Base-by-base conservation (phyloP, 2,888 invertebrate species). In the Gari tellinella region DNA sequence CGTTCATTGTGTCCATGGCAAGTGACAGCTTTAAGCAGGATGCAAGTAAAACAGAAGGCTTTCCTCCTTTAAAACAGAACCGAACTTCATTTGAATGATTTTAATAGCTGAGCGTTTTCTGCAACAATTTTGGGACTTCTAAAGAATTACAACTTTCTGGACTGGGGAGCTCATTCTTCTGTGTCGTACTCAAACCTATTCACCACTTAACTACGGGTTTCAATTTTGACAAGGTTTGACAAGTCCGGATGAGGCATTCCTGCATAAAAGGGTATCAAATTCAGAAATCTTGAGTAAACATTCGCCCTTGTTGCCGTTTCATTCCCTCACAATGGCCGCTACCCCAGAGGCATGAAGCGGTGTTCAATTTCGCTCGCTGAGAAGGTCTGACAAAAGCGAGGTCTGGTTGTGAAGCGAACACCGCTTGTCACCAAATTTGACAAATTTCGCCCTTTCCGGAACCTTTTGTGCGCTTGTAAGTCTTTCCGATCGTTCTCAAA, bases 201-300 rank as follows among this genome's bases (percentile, higher is more conserved):
- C 26, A 15, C 21, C 31, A n/a, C 37, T 25, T n/a, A 26, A 43
- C 26, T 12, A 21, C 57, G 49, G 51, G 23, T 69, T 63, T 69
- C 63, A 55, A 63, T 63, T 69, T 69, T 69, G 69, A 69, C 69
- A 69, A 56, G 69, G 69, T 63, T 63, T 69, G 69, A 69, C 69
- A 69, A 63, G 58, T 52, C 23, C 23, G 17, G 45, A 40, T 53
- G 52, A 53, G 52, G 63, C 52, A 69, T 58, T 58, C 40, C 46
- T 43, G 8, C 15, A 8, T 63, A 61, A 63, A 74, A 49, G 52
- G 66, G 66, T 75, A 75, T 75, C 69, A 62, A 62, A 63, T 75
- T 75, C 51, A 52, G 45, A 66, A 58, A 75, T 75, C 75, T 75
- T 75, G 63, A 55, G 62, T 70, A 75, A 75, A 75, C 75, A 66